These are phyloP conservation scores for Melinaea menophilus DNA, from an alignment of 2,888 invertebrate species.

Conservation along the genomic window DNA sequence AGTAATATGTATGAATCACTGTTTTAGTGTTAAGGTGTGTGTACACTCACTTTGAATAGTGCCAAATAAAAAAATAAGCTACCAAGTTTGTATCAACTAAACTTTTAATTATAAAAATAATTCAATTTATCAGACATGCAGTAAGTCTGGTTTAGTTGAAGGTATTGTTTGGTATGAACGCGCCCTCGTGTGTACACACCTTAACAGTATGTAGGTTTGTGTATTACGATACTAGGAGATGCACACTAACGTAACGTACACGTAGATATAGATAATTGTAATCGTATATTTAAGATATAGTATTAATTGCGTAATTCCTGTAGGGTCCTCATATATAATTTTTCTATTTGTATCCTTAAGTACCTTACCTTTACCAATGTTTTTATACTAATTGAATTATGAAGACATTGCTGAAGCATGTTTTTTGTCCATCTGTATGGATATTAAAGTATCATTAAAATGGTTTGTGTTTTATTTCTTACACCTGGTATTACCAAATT, in stretches of 20 bases:
- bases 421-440: slow-evolving; percentile 71
- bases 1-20: slow-evolving; percentile 17
- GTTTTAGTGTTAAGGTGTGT: slow-evolving; percentile 20
- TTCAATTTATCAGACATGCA: neutral
- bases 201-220: slow-evolving; percentile 26
- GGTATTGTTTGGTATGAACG: neutral
- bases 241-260: slow-evolving; percentile 36
- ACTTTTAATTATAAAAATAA: neutral
- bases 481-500: neutral
- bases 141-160: slow-evolving; percentile 3
- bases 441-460: slow-evolving; percentile 68
- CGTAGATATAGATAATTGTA: slow-evolving; percentile 44
- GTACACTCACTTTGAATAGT: slow-evolving; percentile 13
- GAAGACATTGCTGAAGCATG: slow-evolving; percentile 65
- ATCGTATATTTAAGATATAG: slow-evolving; percentile 63
- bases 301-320: slow-evolving; percentile 57
- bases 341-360: slow-evolving; percentile 64
- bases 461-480: slow-evolving; percentile 28
- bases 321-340: slow-evolving; percentile 61
- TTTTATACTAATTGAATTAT: slow-evolving; percentile 55
- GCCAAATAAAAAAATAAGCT: slow-evolving; percentile 18
- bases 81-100: neutral
- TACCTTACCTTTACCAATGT: slow-evolving; percentile 56
- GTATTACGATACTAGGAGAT: slow-evolving; percentile 29
- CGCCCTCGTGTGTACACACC: slow-evolving; percentile 17